These are phyloP conservation scores for Nothocercus julius DNA, from an alignment of 2,113 vertebrate species.

Conservation along the genomic window DNA sequence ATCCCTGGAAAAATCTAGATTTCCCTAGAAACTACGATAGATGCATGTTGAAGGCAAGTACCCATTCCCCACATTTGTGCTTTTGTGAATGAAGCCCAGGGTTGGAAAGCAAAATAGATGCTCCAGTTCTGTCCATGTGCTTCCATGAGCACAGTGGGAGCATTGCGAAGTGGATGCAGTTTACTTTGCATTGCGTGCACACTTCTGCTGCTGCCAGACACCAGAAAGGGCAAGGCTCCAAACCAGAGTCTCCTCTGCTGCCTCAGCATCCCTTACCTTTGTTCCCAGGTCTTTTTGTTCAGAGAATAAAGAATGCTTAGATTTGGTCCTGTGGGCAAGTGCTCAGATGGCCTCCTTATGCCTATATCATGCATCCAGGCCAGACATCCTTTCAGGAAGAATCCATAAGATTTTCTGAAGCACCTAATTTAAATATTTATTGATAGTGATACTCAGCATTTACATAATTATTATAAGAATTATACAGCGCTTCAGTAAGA, in stretches of 20 bases:
- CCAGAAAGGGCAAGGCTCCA: not conserved
- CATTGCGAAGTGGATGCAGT: not conserved
- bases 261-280: not conserved
- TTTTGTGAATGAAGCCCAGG: not conserved
- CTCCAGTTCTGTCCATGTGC: not conserved
- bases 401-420: not conserved
- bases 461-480: slow-evolving; percentile 2
- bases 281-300: not conserved
- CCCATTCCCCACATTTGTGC: not conserved
- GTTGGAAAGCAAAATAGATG: not conserved
- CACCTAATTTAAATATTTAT: slow-evolving; percentile 39
- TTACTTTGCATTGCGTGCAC: not conserved
- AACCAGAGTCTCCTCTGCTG: not conserved
- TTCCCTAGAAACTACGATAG: not conserved
- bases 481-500: slow-evolving; percentile 18
- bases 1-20: not conserved
- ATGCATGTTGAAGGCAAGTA: not conserved
- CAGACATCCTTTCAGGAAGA: not conserved
- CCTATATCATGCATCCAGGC: not conserved
- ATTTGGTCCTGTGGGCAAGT: not conserved
- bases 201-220: not conserved
- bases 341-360: not conserved
- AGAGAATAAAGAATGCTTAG: not conserved
- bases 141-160: not conserved
- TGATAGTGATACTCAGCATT: not conserved